Evolutionary conservation across 2,888 invertebrate genomes (phyloP).

Genomic region (Pegoplata infirma): DNA sequence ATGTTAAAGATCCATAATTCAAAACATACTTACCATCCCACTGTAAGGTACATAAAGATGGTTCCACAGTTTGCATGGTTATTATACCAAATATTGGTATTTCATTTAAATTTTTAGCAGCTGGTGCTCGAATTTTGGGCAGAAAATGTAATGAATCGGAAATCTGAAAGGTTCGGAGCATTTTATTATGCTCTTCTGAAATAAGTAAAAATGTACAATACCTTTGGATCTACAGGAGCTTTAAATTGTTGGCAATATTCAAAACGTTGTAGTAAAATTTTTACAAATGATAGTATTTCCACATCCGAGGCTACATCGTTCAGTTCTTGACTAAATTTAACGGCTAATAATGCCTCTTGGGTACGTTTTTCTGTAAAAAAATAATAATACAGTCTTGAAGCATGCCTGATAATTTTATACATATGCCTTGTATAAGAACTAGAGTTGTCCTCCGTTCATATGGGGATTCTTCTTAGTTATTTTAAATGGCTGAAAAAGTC

Average conservation of each 20-base stretch:
- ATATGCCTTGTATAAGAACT: too few relatives aligned
- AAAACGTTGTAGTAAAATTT: slow-evolving; percentile 83
- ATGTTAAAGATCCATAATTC: too few relatives aligned
- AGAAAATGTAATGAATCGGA: slow-evolving; percentile 80
- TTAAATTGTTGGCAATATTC: slow-evolving; percentile 82
- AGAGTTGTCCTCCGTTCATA: too few relatives aligned
- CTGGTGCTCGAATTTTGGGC: slow-evolving; percentile 79
- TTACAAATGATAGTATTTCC: slow-evolving; percentile 84
- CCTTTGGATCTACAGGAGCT: slow-evolving; percentile 77
- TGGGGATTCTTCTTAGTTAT: too few relatives aligned
- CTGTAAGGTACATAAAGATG: slow-evolving; percentile 81
- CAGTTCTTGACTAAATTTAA: slow-evolving; percentile 83
- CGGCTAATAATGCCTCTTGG: slow-evolving; percentile 81
- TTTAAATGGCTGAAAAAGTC: too few relatives aligned
- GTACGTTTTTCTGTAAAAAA: slow-evolving; percentile 79
- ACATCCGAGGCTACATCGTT: slow-evolving; percentile 83
- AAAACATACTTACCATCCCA: slow-evolving; percentile 76
- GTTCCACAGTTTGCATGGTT: slow-evolving; percentile 83
- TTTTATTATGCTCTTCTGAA: too few relatives aligned
- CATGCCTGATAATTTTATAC: too few relatives aligned
- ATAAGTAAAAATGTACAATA: slow-evolving; percentile 45
- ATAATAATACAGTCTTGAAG: too few relatives aligned
- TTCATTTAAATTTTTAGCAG: slow-evolving; percentile 75
- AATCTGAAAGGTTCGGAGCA: slow-evolving; percentile 69
- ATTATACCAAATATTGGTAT: slow-evolving; percentile 80